A percentile compares a stretch with the other conserved stretches of the same genome.
Evolutionary conservation across 92 coral and sea anemone species (phyloP).

Genomic region (Paramuricea clavata): DNA sequence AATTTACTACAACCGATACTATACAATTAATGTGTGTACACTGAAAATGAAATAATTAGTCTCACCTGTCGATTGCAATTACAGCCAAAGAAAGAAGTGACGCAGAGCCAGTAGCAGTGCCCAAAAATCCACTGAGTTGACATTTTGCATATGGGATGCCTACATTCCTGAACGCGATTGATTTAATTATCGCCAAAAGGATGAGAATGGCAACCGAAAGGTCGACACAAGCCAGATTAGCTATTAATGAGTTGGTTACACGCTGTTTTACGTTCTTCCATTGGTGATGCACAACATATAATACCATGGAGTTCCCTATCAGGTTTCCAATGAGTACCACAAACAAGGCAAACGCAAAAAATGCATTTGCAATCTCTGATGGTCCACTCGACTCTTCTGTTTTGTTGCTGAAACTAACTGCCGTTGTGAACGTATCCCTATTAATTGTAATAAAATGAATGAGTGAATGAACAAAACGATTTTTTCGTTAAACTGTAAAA

Average conservation of each 20-base stretch:
- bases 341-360: slow-evolving; percentile 62
- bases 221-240: slow-evolving; percentile 87
- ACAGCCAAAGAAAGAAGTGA: slow-evolving; percentile 87
- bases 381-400: not conserved
- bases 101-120: slow-evolving; percentile 79
- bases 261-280: slow-evolving; percentile 75
- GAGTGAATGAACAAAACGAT: no score
- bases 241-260: slow-evolving; percentile 81
- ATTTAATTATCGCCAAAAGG: slow-evolving; percentile 73
- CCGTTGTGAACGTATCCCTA: not conserved
- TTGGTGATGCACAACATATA: slow-evolving; percentile 78
- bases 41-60: not conserved
- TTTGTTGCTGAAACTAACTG: not conserved
- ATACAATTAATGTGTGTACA: no score
- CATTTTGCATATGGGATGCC: slow-evolving; percentile 71
- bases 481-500: no score
- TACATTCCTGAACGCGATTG: slow-evolving; percentile 69
- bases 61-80: slow-evolving; percentile 87
- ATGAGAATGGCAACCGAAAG: slow-evolving; percentile 73
- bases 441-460: not conserved
- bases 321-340: slow-evolving; percentile 68
- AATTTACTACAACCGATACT: no score
- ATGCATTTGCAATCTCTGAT: slow-evolving; percentile 45
- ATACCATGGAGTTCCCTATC: slow-evolving; percentile 73
- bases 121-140: slow-evolving; percentile 81